A percentile compares a stretch with the other conserved stretches of the same genome.
Evolutionary conservation across 2,797 vertebrate species (phyloP).

Genomic region (Numenius phaeopus): DNA sequence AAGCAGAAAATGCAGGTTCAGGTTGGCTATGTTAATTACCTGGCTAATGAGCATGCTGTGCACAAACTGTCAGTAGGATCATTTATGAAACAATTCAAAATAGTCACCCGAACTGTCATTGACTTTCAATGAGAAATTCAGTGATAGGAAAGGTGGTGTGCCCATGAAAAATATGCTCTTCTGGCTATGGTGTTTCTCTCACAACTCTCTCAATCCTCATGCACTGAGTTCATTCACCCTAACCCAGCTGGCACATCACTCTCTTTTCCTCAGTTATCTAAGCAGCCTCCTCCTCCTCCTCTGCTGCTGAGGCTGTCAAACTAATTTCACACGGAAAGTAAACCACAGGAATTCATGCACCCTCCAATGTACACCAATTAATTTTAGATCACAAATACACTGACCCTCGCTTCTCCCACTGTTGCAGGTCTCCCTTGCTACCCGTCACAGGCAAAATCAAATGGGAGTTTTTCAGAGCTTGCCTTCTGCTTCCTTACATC

Average conservation of each 20-base stretch:
- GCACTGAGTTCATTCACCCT: background rate
- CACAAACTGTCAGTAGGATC: background rate
- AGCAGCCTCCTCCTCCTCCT: background rate
- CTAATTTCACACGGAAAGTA: background rate
- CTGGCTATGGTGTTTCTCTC: background rate
- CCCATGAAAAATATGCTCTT: background rate
- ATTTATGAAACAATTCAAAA: background rate
- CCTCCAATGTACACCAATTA: background rate
- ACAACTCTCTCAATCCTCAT: background rate
- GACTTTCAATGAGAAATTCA: background rate
- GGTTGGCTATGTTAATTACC: background rate
- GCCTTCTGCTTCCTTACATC: background rate
- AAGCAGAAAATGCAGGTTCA: background rate
- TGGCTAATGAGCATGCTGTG: background rate
- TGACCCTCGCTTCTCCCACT: background rate
- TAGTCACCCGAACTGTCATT: background rate
- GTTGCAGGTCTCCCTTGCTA: background rate
- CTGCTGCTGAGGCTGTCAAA: background rate
- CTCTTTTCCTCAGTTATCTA: background rate
- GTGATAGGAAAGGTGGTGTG: background rate
- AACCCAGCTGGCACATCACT: too few species aligned
- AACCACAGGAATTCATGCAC: background rate
- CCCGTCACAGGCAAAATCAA: background rate
- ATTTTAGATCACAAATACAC: background rate
- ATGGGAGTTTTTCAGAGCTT: background rate